These are phyloP conservation scores for Trichomycterus rosablanca DNA, from an alignment of 2,113 vertebrate species.

Conservation along the genomic window DNA sequence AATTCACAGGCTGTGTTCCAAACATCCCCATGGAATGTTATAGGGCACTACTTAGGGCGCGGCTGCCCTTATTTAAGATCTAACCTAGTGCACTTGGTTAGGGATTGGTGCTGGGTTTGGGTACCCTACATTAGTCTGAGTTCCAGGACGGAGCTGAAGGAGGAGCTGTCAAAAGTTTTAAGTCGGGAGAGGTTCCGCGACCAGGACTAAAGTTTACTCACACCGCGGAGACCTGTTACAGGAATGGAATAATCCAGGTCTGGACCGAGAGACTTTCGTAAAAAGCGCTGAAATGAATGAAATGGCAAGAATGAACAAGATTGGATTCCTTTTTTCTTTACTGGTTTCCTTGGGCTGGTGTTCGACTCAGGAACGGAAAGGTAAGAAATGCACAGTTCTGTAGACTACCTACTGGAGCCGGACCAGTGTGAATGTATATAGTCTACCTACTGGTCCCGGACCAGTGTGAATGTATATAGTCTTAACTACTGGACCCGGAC, in stretches of 20 bases:
- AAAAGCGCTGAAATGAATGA: slow-evolving; percentile 28
- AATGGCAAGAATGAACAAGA: slow-evolving; percentile 55
- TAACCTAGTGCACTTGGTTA: neutral
- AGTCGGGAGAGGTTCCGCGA: slow-evolving; percentile 25
- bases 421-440: too few species aligned
- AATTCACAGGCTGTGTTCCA: neutral
- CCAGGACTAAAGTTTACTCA: neutral
- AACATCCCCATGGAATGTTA: neutral
- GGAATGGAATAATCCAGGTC: slow-evolving; percentile 21
- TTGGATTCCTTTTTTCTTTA: slow-evolving; percentile 55
- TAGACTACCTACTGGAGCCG: too few species aligned
- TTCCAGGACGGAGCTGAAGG: slow-evolving; percentile 46
- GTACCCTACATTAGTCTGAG: slow-evolving; percentile 39
- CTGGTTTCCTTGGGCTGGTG: slow-evolving; percentile 51
- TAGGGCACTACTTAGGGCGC: slow-evolving; percentile 9
- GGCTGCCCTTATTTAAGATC: neutral
- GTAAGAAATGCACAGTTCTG: slow-evolving; percentile 54
- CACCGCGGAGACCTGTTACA: neutral
- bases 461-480: too few species aligned
- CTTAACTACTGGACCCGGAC: too few species aligned
- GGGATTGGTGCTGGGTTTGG: neutral
- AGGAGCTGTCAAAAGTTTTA: slow-evolving; percentile 70
- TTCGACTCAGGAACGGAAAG: slow-evolving; percentile 63
- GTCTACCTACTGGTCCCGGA: too few species aligned
- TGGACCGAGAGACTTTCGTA: neutral